Conservation (phyloP, 2,113 vertebrate species). For the Petrocephalus microphthalmus region DNA sequence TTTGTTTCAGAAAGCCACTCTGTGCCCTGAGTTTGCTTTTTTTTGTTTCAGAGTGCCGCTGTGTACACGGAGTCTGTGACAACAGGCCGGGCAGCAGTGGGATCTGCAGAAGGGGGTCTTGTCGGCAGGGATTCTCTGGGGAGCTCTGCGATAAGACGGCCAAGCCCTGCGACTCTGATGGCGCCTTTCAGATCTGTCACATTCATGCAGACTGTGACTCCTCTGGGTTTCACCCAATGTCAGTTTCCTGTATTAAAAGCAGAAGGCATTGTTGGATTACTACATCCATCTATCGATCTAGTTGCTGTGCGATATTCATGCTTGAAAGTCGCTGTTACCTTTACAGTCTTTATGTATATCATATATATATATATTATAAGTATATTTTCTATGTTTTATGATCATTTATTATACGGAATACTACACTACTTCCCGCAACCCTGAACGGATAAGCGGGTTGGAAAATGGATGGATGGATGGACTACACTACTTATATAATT, state of each 20-base stretch:
- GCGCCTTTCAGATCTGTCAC: constrained; percentile 71
- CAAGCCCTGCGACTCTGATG: constrained; percentile 54
- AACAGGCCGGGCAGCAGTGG: constrained; percentile 82
- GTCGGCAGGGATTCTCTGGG: constrained; percentile 70
- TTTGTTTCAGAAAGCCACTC: background rate
- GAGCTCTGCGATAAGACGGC: constrained; percentile 70
- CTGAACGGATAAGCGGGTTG: no score
- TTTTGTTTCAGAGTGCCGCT: constrained; percentile 70
- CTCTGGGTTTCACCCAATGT: background rate
- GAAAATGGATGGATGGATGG: no score
- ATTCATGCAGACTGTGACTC: constrained; percentile 64
- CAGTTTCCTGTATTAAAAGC: background rate
- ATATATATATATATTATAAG: background rate
- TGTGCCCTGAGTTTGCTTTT: background rate
- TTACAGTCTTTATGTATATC: background rate
- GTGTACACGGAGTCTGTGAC: constrained; percentile 87
- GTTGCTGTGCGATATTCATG: background rate
- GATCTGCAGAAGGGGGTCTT: constrained; percentile 72
- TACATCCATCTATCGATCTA: background rate
- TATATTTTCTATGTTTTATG: background rate
- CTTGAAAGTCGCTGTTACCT: background rate
- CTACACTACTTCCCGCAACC: background rate
- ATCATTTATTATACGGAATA: background rate
- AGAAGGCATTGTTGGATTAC: background rate
- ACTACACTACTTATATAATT: background rate